A percentile compares a stretch with the other conserved stretches of the same genome.
Conservation (phyloP, 2,888 invertebrate genomes). For the Margaritifera margaritifera region DNA sequence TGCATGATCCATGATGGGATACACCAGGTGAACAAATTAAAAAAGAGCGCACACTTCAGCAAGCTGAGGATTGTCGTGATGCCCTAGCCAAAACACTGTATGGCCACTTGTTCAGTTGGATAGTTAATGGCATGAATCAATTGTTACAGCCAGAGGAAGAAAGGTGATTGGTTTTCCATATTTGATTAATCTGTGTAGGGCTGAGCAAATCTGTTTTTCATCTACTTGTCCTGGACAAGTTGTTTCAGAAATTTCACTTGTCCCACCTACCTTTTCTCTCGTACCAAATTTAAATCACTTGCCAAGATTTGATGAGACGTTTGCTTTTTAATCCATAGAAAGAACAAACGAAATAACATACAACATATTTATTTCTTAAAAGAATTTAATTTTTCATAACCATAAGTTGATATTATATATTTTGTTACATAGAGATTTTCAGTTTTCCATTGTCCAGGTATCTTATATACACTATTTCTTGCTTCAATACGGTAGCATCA, state of each 20-base stretch:
- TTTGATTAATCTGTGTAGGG: background rate
- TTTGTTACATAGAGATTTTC: too few relatives aligned
- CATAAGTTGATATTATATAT: too few relatives aligned
- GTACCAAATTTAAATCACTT: too few relatives aligned
- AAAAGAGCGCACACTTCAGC: slow-evolving; percentile 53
- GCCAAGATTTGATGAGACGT: too few relatives aligned
- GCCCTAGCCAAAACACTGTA: slow-evolving; percentile 69
- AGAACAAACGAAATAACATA: too few relatives aligned
- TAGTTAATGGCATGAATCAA: slow-evolving; percentile 68
- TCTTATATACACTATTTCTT: too few relatives aligned
- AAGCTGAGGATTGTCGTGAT: slow-evolving; percentile 64
- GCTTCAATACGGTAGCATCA: too few relatives aligned
- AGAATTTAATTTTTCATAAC: too few relatives aligned
- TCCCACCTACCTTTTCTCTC: too few relatives aligned
- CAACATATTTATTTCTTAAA: too few relatives aligned
- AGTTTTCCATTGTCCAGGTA: too few relatives aligned
- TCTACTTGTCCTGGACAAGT: slow-evolving; percentile 5
- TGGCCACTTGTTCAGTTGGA: slow-evolving; percentile 69
- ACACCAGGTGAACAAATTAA: slow-evolving; percentile 55
- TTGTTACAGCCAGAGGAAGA: slow-evolving; percentile 56
- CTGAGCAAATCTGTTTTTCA: background rate
- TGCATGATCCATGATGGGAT: slow-evolving; percentile 10
- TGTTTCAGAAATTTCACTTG: background rate
- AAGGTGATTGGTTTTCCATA: slow-evolving; percentile 1
- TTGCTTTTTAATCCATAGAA: too few relatives aligned